A percentile compares a stretch with the other conserved stretches of the same genome.
Conservation (phyloP, 2,888 invertebrate species). For the Electrophaes corylata region DNA sequence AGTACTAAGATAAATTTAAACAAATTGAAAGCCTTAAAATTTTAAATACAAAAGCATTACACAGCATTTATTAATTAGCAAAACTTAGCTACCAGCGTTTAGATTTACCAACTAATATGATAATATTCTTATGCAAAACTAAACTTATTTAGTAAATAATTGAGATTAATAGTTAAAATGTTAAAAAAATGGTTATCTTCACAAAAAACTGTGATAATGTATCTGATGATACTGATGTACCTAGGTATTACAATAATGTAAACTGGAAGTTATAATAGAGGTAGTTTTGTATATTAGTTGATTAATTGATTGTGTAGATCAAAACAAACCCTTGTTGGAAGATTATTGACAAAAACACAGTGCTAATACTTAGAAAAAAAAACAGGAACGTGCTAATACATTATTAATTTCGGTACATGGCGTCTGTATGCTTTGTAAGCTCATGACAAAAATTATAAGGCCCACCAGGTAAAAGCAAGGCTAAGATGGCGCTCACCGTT, state of each 20-base stretch:
- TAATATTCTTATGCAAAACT: conserved; percentile 32
- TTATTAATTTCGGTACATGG: no score
- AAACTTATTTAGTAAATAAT: background rate
- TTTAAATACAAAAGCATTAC: conserved; percentile 65
- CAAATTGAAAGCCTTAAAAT: conserved; percentile 53
- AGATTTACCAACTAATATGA: conserved; percentile 27
- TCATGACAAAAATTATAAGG: no score
- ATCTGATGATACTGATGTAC: no score
- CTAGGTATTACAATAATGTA: no score
- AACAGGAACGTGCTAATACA: no score
- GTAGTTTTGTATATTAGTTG: conserved; percentile 21
- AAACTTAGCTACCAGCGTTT: conserved; percentile 73
- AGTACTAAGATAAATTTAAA: conserved; percentile 59
- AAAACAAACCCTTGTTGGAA: background rate
- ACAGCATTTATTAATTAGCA: conserved; percentile 76
- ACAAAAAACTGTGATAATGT: no score
- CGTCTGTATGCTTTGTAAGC: no score
- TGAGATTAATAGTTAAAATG: background rate
- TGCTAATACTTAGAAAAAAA: background rate
- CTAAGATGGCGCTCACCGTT: no score
- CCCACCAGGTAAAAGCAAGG: no score
- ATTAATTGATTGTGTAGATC: background rate
- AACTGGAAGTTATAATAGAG: conserved; percentile 33
- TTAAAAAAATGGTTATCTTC: no score
- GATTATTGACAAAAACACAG: background rate